Percentiles rank a stretch among this genome's conserved stretches.
Conservation (phyloP, 2,888 invertebrate genomes). For the Drosophila mulleri region DNA sequence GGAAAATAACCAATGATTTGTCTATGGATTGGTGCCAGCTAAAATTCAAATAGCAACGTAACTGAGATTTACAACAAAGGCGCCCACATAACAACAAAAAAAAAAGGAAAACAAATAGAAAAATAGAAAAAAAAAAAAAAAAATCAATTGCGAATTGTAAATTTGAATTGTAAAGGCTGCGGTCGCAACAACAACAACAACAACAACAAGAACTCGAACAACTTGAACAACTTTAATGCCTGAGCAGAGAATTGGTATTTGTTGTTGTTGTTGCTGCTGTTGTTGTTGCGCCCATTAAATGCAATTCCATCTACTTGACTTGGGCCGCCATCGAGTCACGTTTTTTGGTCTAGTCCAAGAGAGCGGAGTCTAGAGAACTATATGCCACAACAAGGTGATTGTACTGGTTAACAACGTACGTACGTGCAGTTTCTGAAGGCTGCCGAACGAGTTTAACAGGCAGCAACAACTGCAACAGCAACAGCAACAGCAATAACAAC, state of each 20-base stretch:
- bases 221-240: conserved; percentile 52
- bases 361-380: conserved; percentile 12
- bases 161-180: conserved; percentile 73
- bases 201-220: conserved; percentile 21
- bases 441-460: conserved; percentile 67
- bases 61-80: conserved; percentile 48
- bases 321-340: conserved; percentile 64
- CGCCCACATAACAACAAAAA: conserved; percentile 38
- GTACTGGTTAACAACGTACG: conserved; percentile 74
- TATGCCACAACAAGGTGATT: conserved; percentile 63
- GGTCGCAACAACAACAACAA: conserved; percentile 28
- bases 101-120: neutral
- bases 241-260: conserved; percentile 57
- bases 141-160: conserved; percentile 64
- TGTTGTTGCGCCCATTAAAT: conserved; percentile 71
- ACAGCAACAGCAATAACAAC: neutral
- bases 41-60: conserved; percentile 67
- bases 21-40: conserved; percentile 72
- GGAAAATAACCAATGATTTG: conserved; percentile 19
- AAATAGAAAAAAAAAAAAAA: neutral
- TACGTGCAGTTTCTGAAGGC: conserved; percentile 77
- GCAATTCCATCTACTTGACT: conserved; percentile 77
- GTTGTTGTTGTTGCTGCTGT: conserved; percentile 16
- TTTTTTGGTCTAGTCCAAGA: conserved; percentile 57
- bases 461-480: conserved; percentile 18